Evolutionary conservation across 2,113 vertebrate genomes (phyloP), one percentile per base, ranked within the genome.

Genomic region (Hippopotamus amphibius): DNA sequence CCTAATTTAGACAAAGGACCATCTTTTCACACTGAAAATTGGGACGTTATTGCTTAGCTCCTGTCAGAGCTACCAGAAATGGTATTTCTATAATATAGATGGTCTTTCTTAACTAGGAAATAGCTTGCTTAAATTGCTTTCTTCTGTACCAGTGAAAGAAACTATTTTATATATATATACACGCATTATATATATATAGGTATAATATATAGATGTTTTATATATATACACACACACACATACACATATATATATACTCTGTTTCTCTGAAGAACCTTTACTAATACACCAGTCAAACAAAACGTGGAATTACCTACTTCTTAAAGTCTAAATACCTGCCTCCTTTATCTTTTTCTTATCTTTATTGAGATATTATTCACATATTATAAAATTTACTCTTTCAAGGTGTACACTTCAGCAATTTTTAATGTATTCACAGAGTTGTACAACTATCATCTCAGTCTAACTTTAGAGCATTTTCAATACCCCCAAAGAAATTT

Each of bases 21-120:
- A 81, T 86, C 76, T 82, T 96, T 93, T 95, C 90, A 92, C 94
- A 79, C 71, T 72, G 13, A 95, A 96, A 97, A 88, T 24, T 96
- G 85, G 48, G 24, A 92, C 63, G 90, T 83, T 93, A 82, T 6
- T 57, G 46, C 17, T 21, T 16, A 81, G 37, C 26, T 63, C 43
- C 19, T 57, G 30, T 92, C 59, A 93, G 41, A 84, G 19, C 71
- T 50, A 85, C 12, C 17, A 57, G 41, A 11, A 28, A 16, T 11
- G 26, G 5, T 22, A 48, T 53, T 50, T 57, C 57, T 80, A 1
- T 30, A 55, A 21, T 50, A 84, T 11, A 26, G 63, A 41, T 55
- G 8, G 7, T 48, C 15, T 53, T 87, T 33, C 28, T 83, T 69
- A 63, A 61, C 50, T 33, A 94, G 12, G 43, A 96, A 94, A 48